These are phyloP conservation scores for Himalopsyche anomala DNA, from an alignment of 2,888 invertebrate genomes.

Conservation along the genomic window DNA sequence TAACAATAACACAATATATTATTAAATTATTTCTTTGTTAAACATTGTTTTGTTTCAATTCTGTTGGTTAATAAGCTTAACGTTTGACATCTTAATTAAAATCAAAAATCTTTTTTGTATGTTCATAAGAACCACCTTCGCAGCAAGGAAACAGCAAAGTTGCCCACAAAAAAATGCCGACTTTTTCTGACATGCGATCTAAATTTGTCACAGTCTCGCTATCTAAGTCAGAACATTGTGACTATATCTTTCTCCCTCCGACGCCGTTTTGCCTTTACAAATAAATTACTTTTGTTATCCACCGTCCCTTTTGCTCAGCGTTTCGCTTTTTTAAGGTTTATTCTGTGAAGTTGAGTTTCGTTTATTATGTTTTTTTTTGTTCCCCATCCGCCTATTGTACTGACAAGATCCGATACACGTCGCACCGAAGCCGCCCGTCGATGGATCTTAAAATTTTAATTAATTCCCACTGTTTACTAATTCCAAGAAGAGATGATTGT, in stretches of 20 bases:
- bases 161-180: constrained; percentile 46
- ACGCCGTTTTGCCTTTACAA: constrained; percentile 47
- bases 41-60: too few relatives aligned
- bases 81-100: too few relatives aligned
- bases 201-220: constrained; percentile 57
- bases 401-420: constrained; percentile 46
- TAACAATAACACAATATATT: too few relatives aligned
- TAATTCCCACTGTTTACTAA: constrained; percentile 41
- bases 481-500: not conserved
- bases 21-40: too few relatives aligned
- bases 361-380: constrained; percentile 48
- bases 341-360: constrained; percentile 46
- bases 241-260: constrained; percentile 47
- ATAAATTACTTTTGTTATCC: constrained; percentile 55
- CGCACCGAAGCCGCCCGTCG: constrained; percentile 4
- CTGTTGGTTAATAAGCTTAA: too few relatives aligned
- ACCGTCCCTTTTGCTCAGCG: constrained; percentile 41
- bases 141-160: constrained; percentile 43
- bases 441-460: constrained; percentile 46
- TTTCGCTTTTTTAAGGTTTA: constrained; percentile 49
- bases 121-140: constrained; percentile 35
- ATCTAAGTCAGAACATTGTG: constrained; percentile 44
- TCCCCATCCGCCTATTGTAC: constrained; percentile 39
- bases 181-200: constrained; percentile 56
- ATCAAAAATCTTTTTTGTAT: not conserved